Percentiles rank a stretch among this genome's conserved stretches.
These are phyloP conservation scores for Cydia fagiglandana DNA, from an alignment of 1,140 invertebrate genomes.

Conservation along the genomic window DNA sequence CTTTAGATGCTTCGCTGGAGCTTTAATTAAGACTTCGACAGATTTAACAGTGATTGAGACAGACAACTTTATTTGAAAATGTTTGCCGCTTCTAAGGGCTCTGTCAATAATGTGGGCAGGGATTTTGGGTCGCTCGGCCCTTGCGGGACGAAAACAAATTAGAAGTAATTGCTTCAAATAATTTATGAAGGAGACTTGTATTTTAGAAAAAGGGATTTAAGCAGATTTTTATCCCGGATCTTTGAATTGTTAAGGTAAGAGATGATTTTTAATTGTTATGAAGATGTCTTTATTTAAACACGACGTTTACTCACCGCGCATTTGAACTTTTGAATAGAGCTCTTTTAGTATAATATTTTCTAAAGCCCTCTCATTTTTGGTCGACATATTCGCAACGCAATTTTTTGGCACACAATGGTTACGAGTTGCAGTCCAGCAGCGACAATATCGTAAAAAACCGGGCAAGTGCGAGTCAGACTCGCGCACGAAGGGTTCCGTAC, in stretches of 20 bases:
- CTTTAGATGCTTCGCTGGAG: constrained; percentile 38
- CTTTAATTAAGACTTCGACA: constrained; percentile 44
- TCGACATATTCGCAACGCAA: background rate
- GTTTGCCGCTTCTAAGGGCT: constrained; percentile 31
- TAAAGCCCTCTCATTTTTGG: background rate
- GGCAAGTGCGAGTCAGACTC: no score
- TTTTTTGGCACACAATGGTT: background rate
- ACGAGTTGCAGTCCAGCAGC: background rate
- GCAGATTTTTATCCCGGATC: background rate
- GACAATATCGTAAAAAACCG: constrained; percentile 4
- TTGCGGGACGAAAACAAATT: constrained; percentile 30
- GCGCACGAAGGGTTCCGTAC: no score
- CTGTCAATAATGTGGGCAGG: constrained; percentile 31
- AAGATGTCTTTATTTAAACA: background rate
- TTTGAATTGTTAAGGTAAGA: background rate
- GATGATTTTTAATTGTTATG: no score
- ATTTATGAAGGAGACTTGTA: constrained; percentile 20
- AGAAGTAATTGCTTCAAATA: constrained; percentile 31
- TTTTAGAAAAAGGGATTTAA: background rate
- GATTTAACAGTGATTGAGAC: constrained; percentile 36
- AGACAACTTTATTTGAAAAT: constrained; percentile 31
- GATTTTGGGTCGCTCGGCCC: constrained; percentile 29
- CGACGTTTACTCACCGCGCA: background rate
- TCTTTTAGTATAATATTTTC: no score
- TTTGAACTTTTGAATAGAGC: no score